A percentile compares a stretch with the other conserved stretches of the same genome.
Conservation (phyloP, 1,140 invertebrate genomes). For the Lamellibrachia luymesi region DNA sequence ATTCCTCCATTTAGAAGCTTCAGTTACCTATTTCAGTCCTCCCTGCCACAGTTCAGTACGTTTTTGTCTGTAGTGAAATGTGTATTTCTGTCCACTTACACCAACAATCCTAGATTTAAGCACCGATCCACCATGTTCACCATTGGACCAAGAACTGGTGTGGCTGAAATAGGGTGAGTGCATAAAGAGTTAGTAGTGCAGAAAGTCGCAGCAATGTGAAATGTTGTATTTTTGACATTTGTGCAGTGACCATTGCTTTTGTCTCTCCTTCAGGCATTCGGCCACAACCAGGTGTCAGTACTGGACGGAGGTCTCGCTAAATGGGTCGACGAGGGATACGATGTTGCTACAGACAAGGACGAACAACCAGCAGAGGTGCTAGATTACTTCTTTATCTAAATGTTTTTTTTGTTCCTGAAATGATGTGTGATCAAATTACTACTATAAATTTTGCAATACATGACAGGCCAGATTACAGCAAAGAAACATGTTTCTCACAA, state of each 20-base stretch:
- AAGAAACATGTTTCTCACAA: too few relatives aligned
- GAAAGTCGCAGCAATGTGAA: background rate
- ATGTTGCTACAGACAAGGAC: slow-evolving; percentile 1
- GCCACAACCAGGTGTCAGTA: slow-evolving; percentile 18
- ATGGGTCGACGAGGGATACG: background rate
- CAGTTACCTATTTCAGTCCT: background rate
- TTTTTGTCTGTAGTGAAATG: background rate
- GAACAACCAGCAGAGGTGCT: background rate
- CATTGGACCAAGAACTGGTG: background rate
- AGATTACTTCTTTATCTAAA: background rate
- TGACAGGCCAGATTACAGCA: too few relatives aligned
- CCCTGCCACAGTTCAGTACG: background rate
- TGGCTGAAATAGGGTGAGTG: background rate
- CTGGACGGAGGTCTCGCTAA: slow-evolving; percentile 12
- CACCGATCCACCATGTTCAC: too few relatives aligned
- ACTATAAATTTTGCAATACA: too few relatives aligned
- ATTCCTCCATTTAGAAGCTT: background rate
- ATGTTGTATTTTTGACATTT: background rate
- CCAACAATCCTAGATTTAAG: background rate
- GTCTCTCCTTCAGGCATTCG: background rate
- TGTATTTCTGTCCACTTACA: background rate
- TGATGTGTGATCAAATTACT: too few relatives aligned
- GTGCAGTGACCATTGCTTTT: background rate
- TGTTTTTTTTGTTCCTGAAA: too few relatives aligned
- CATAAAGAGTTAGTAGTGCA: background rate